Percentiles rank a stretch among this genome's conserved stretches.
phyloP scores from a whole-genome alignment of 2,888 invertebrate genomes.

The Andrena hattorfiana region DNA sequence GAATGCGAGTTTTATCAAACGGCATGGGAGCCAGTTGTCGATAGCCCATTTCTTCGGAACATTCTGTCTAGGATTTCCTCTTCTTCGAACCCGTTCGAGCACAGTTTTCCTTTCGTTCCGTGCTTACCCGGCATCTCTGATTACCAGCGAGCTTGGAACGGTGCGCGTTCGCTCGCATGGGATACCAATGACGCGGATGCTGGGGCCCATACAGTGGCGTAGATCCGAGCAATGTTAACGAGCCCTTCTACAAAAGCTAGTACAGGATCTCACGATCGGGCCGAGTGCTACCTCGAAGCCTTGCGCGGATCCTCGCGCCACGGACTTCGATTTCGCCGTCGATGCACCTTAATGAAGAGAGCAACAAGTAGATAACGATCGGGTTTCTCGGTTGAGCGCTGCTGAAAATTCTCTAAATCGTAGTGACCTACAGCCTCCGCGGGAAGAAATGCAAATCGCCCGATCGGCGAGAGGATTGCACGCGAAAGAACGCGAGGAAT shows the following conservation, averaged over 20 bases:
- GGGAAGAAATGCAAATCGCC: neutral
- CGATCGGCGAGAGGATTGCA: neutral
- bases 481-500: slow-evolving; percentile 32
- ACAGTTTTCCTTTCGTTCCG: slow-evolving; percentile 57
- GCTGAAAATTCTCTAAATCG: neutral
- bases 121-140: slow-evolving; percentile 70
- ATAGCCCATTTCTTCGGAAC: slow-evolving; percentile 32
- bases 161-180: slow-evolving; percentile 53
- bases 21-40: neutral
- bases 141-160: slow-evolving; percentile 66
- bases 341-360: neutral
- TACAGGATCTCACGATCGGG: neutral
- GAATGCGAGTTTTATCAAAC: neutral
- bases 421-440: neutral
- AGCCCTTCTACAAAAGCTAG: neutral
- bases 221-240: slow-evolving; percentile 22
- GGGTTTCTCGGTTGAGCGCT: too few species aligned
- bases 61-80: slow-evolving; percentile 56
- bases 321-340: neutral
- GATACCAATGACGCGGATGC: slow-evolving; percentile 54
- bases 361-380: neutral
- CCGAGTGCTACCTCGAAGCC: neutral
- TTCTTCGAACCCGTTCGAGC: slow-evolving; percentile 53
- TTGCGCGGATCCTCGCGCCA: too few species aligned
- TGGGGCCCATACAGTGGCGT: slow-evolving; percentile 53